A percentile compares a stretch with the other conserved stretches of the same genome.
Evolutionary conservation across 2,888 invertebrate genomes (phyloP).

Genomic region (Aphodius sticticus): DNA sequence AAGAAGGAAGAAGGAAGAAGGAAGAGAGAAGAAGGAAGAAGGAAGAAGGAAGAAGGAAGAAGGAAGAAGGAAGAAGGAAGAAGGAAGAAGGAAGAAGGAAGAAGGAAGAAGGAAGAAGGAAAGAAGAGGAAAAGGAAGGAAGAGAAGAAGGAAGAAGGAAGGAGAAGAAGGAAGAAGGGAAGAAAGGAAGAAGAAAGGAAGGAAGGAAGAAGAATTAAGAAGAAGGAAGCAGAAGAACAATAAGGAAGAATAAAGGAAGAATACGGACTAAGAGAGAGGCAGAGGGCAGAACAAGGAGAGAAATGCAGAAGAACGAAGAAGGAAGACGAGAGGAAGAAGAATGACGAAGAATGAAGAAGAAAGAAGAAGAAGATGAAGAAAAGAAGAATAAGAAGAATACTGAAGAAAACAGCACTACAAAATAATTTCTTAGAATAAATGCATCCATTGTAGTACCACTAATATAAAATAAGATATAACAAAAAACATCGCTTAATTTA

Average conservation of each 20-base stretch:
- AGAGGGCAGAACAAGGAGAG: not conserved
- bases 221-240: not conserved
- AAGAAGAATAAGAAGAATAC: too few relatives aligned
- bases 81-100: not conserved
- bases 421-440: too few relatives aligned
- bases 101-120: slow-evolving; percentile 4
- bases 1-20: not conserved
- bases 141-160: not conserved
- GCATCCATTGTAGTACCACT: too few relatives aligned
- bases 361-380: not conserved
- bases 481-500: not conserved
- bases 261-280: too few relatives aligned
- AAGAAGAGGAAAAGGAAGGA: not conserved
- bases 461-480: not conserved
- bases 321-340: not conserved
- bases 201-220: not conserved
- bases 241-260: not conserved
- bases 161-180: not conserved
- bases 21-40: not conserved
- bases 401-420: too few relatives aligned
- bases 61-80: not conserved
- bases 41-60: not conserved
- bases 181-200: not conserved
- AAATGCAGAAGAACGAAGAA: not conserved
- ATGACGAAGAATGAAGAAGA: not conserved